phyloP scores from a whole-genome alignment of 2,113 vertebrate genomes.

The Apodemus speciosus region DNA sequence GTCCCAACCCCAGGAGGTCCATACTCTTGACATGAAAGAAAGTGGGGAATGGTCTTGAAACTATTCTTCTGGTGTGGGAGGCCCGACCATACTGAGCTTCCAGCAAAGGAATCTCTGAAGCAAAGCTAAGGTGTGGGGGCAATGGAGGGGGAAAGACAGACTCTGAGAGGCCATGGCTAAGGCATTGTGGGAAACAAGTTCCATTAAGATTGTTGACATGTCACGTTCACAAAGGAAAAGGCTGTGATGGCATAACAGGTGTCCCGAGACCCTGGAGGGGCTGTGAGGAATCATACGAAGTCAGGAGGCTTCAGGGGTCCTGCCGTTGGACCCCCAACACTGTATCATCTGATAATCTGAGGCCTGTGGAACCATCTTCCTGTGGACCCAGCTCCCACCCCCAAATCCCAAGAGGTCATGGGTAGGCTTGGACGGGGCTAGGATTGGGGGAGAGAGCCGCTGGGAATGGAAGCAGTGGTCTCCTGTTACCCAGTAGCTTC shows the following conservation, averaged over 20 bases:
- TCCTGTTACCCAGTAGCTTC: rapidly evolving
- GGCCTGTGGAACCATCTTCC: background rate
- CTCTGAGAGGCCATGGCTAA: background rate
- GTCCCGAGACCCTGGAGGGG: background rate
- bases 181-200: rapidly evolving
- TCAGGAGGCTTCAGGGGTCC: background rate
- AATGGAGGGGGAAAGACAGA: background rate
- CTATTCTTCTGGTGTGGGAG: slow-evolving; percentile 91
- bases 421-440: background rate
- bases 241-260: background rate
- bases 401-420: background rate
- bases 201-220: too few relatives aligned
- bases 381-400: background rate
- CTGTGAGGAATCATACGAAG: background rate
- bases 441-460: background rate
- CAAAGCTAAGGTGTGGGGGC: slow-evolving; percentile 90
- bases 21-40: slow-evolving; percentile 92
- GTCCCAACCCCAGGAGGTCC: rapidly evolving
- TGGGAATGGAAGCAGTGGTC: background rate
- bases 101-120: slow-evolving; percentile 91
- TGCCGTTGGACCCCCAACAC: background rate
- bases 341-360: rapidly evolving
- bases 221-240: background rate
- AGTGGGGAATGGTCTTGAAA: slow-evolving; percentile 92
- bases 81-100: slow-evolving; percentile 91